Evolutionary conservation across 1,140 invertebrate genomes (phyloP), one percentile per base, ranked within the genome.

Genomic region (Calephelis nemesis): DNA sequence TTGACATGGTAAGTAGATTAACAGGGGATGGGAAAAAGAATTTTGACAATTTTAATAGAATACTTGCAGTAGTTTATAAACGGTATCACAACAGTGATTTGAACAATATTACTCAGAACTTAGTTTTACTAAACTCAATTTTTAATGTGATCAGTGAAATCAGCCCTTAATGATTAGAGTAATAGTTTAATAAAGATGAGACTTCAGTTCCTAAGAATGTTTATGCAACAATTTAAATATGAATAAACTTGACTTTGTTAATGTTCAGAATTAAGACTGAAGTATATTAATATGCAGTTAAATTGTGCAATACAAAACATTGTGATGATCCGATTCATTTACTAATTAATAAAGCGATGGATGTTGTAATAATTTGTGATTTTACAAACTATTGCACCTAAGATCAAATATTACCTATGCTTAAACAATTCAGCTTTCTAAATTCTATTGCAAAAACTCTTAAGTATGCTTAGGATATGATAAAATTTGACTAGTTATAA

Each of bases 401-500:
- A 60, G 11, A 60, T 60, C 12, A 42, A n/a, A 30, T 60, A 60
- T 60, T 60, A 7, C n/a, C 58, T 60, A 60, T 60, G 30, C 58
- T 60, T 60, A 60, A 60, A 60, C 19, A 7, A 60, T 60, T 60
- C 58, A 60, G 74, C 73, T 64, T 74, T 79, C 73, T 77, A 81
- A 78, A 76, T 71, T 71, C 72, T 72, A 70, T 68, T 79, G 54
- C 65, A 70, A 66, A 74, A 71, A 63, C 72, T 69, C 78, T 78
- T 79, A 71, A 71, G 58, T 79, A 81, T 84, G 78, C 76, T 74
- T 85, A 75, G 73, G 75, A 88, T 90, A 90, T 91, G 87, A 81
- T 86, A 52, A 83, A 82, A 71, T 81, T 83, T 90, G 89, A 91
- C 87, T 91, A 91, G 88, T 80, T 79, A 79, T 85, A 84, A 81